A percentile compares a stretch with the other conserved stretches of the same genome.
Conservation (phyloP, 2,888 invertebrate species). For the Cerceris rybyensis region DNA sequence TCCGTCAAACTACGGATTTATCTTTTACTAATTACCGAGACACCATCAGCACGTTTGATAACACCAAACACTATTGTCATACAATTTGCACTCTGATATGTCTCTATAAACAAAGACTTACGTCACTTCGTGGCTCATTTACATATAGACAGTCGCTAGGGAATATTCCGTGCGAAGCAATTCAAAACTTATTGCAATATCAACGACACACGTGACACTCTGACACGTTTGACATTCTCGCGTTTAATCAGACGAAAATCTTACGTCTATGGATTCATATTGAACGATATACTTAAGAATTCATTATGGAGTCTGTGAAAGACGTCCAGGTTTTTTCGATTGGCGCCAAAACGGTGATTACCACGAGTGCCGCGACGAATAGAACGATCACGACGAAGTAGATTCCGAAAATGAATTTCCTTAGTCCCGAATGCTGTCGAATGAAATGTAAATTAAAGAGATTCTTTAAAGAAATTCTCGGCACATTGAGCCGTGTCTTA, state of each 20-base stretch:
- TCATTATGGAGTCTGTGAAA: conserved; percentile 67
- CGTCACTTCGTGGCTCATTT: conserved; percentile 44
- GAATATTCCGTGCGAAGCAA: conserved; percentile 20
- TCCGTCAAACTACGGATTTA: background rate
- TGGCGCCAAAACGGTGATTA: conserved; percentile 89
- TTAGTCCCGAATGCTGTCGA: conserved; percentile 88
- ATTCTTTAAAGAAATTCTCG: conserved; percentile 11
- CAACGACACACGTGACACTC: conserved; percentile 9
- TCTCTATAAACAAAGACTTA: conserved; percentile 34
- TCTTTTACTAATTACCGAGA: conserved; percentile 4
- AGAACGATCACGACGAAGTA: conserved; percentile 88
- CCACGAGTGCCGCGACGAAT: conserved; percentile 88
- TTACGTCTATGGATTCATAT: background rate
- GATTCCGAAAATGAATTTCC: conserved; percentile 90
- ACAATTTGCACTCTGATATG: conserved; percentile 36
- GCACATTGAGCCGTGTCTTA: conserved; percentile 23
- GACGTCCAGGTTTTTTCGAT: conserved; percentile 86
- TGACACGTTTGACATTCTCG: background rate
- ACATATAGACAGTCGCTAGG: conserved; percentile 54
- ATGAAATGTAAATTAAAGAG: conserved; percentile 24
- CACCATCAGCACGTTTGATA: background rate
- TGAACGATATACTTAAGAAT: conserved; percentile 49
- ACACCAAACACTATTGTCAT: conserved; percentile 18
- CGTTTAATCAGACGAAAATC: conserved; percentile 15
- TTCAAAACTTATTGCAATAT: conserved; percentile 31